Evolutionary conservation across 2,797 vertebrate genomes (phyloP), one percentile per base, ranked within the genome.

Genomic region (Takifugu ocellatus): DNA sequence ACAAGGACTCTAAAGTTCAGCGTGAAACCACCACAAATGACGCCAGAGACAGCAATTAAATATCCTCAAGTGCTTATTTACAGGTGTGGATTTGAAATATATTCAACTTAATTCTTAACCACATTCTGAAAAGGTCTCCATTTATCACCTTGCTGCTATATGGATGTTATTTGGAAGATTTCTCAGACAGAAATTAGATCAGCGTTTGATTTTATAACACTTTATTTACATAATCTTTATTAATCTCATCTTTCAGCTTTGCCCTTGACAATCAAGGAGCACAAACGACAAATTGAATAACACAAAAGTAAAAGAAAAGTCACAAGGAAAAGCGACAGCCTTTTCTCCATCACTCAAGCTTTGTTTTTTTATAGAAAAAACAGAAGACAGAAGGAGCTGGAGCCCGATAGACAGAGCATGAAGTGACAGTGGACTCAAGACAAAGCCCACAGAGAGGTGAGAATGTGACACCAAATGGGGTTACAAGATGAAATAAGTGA

Each of bases 221-320:
- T 88, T 88, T 83, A 85, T 87, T 88, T 81, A 82, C 48, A 85
- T 84, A 44, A 85, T 85, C 88, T 91, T 92, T 91, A 92, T 91
- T 92, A 83, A 68, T 85, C 72, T 80, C 61, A 84, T 63, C 16
- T 69, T 74, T 73, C 58, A 74, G 56, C 29, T 73, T 62, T 44
- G 54, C 59, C 57, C 61, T 76, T n/a, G 5, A 74, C 53, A 68
- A 55, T 74, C 48, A 64, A 85, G 72, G 63, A 82, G 78, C 75
- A 84, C 77, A 85, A 86, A 75, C 14, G n/a, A 83, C 60, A 76
- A 51, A 24, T 62, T 36, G 39, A 74, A 44, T 56, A 69, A 72
- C 75, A 61, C 61, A 51, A 56, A 79, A 67, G 66, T 70, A 83
- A 81, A 77, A 78, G 61, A 59, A 77, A 77, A 70, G 33, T 52